Conservation (phyloP, 2,797 vertebrate species). For the Parauchenoglanis ngamensis region DNA sequence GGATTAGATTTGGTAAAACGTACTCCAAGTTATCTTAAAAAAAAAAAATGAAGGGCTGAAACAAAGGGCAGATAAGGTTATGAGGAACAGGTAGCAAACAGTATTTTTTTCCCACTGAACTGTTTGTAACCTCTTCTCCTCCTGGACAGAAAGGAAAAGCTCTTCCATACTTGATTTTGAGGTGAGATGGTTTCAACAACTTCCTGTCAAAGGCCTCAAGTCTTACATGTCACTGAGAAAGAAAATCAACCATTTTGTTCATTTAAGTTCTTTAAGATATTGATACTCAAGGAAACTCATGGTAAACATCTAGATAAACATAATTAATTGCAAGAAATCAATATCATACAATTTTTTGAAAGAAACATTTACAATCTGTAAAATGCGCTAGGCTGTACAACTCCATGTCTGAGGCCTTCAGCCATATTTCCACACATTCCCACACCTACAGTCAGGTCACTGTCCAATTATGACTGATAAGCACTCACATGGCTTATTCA, state of each 20-base stretch:
- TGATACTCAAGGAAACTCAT: neutral
- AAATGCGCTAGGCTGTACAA: no score
- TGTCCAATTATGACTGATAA: no score
- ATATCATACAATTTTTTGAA: neutral
- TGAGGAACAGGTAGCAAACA: neutral
- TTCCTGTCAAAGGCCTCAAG: neutral
- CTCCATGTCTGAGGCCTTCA: no score
- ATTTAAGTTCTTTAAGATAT: neutral
- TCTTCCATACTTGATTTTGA: neutral
- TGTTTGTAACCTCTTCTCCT: slow-evolving; percentile 50
- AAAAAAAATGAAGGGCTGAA: neutral
- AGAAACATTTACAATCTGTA: no score
- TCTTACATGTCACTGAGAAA: neutral
- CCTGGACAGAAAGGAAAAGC: neutral
- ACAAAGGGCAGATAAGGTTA: neutral
- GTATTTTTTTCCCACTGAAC: slow-evolving; percentile 55
- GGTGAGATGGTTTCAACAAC: neutral
- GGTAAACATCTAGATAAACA: neutral
- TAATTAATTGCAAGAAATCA: neutral
- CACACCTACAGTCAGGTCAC: neutral
- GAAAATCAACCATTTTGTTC: neutral
- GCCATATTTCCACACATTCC: neutral
- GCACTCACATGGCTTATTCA: no score
- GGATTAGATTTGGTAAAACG: neutral
- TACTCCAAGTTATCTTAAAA: neutral